Evolutionary conservation across 2,797 vertebrate genomes (phyloP), one percentile per base, ranked within the genome.

Genomic region (Eidolon dupreanum): DNA sequence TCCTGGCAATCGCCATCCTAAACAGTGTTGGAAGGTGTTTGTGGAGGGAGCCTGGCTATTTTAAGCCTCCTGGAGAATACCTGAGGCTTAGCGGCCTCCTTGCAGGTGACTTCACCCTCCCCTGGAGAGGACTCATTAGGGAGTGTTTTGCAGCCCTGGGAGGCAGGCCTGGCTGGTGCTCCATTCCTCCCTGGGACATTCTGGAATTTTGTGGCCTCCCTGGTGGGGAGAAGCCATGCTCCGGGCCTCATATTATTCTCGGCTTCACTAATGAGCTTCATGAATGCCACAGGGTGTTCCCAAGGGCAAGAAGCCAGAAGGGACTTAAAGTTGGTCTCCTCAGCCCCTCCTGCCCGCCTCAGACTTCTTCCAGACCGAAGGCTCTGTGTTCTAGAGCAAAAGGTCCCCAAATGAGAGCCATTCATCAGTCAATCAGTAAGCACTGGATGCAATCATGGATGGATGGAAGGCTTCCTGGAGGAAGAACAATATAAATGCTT

Each of bases 1-100:
- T 97, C 95, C 97, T 98, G 97, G 97, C 97, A 97, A 57, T 49
- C 33, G 3, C 95, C 79, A 15, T 78, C 95, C 96, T 49, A 81
- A 84, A 95, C 91, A 92, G 88, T 55, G 96, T 46, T 92, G 86
- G 71, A 84, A 93, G 94, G 93, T 68, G 89, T 85, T 66, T 65
- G 93, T 57, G 53, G 68, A 94, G 92, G 96, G 84, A 78, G 75
- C 81, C 88, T 1, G 55, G 96, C 97, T 98, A 97, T 97, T 97
- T 95, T 95, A 95, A 95, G 97, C 92, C 93, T 96, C 36, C n/a
- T 7, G 55, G 93, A 93, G 94, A 79, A 82, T 84, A 79, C 84
- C 85, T 12, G 93, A 57, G 94, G 95, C 93, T 68, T 36, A 22
- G 94, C 88, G 46, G 90, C 93, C 90, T 96, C 86, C 94, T 57